Evolutionary conservation across 2,797 vertebrate species (phyloP).

Genomic region (Mormyrus proboscirostris): DNA sequence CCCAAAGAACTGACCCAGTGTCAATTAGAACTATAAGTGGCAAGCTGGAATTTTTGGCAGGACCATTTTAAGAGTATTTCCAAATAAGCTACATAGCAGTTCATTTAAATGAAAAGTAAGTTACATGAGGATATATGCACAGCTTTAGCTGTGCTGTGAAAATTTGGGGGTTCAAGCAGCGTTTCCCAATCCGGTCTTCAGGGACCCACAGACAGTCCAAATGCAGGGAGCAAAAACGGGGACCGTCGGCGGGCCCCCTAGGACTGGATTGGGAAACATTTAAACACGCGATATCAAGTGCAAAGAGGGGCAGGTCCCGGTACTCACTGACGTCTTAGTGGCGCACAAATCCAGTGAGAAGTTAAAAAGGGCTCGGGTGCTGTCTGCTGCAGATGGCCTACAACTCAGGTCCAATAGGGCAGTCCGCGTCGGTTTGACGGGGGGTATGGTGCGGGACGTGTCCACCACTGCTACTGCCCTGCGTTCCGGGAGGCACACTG

Average conservation of each 20-base stretch:
- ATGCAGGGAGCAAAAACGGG: background rate
- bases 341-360: constrained; percentile 55
- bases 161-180: background rate
- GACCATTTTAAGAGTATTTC: background rate
- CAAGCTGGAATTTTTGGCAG: background rate
- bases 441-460: constrained; percentile 45
- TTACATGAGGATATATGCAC: background rate
- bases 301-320: background rate
- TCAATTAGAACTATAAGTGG: background rate
- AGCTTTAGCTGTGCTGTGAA: background rate
- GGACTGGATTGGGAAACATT: background rate
- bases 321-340: constrained; percentile 49
- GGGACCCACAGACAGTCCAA: background rate
- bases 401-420: constrained; percentile 53
- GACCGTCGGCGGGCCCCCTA: background rate
- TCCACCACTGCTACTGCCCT: constrained; percentile 47
- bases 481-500: constrained; percentile 55
- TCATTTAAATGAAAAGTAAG: background rate
- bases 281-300: background rate
- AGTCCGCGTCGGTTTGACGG: constrained; percentile 52
- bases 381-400: constrained; percentile 45
- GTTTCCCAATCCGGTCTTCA: background rate
- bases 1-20: background rate
- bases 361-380: constrained; percentile 50
- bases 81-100: background rate